A percentile compares a stretch with the other conserved stretches of the same genome.
Evolutionary conservation across 2,888 invertebrate species (phyloP).

Genomic region (Ennomos erosarius): DNA sequence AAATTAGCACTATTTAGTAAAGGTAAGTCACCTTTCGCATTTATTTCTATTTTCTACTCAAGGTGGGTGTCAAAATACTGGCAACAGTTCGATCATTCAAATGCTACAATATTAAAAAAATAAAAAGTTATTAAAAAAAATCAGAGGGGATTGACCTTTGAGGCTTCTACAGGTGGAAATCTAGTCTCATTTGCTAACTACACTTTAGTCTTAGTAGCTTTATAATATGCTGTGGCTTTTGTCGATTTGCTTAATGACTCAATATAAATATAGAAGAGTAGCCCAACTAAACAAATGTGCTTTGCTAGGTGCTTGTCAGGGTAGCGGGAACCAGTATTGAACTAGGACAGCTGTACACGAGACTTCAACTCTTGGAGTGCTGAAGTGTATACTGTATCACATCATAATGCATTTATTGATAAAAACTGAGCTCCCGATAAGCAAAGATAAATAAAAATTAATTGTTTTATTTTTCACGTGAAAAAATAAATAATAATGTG

Average conservation of each 20-base stretch:
- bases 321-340: too few species aligned
- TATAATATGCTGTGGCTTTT: conserved; percentile 10
- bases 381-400: too few species aligned
- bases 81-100: conserved; percentile 4
- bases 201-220: conserved; percentile 9
- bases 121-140: conserved; percentile 12
- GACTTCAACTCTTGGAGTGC: too few species aligned
- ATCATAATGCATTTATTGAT: too few species aligned
- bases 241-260: conserved; percentile 15
- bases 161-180: conserved; percentile 24
- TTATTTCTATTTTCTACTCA: conserved; percentile 4
- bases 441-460: too few species aligned
- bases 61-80: conserved; percentile 1
- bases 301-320: too few species aligned
- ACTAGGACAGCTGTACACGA: too few species aligned
- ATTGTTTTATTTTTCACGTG: too few species aligned
- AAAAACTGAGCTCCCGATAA: too few species aligned
- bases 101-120: conserved; percentile 9
- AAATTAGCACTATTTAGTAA: conserved; percentile 1
- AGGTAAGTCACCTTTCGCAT: conserved; percentile 5
- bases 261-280: conserved; percentile 3
- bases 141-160: conserved; percentile 20
- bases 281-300: not conserved
- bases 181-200: conserved; percentile 19
- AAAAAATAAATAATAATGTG: too few species aligned